Evolutionary conservation across 35 echinoderm and acorn worm genomes (phyloP), one percentile per base, ranked within the genome.

Genomic region (Stichopus chloronotus): DNA sequence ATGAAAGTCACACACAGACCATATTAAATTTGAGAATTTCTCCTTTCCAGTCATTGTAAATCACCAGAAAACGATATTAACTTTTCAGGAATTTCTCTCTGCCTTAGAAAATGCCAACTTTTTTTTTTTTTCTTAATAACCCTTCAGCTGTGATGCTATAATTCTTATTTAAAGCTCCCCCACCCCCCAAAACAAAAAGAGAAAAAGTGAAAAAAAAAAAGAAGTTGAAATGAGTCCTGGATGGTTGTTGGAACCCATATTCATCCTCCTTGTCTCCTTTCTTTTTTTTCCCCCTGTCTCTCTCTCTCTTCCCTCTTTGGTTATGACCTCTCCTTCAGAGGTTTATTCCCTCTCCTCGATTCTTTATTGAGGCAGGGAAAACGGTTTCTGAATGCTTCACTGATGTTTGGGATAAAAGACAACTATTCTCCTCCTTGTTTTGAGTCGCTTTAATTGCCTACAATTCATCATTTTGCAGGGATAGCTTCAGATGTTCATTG

Each of bases 401-500:
- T 63, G 87, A 63, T 89, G 71, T 89, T 89, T 89, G 59, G 87
- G 87, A 89, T 89, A 89, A 89, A 72, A 57, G 19, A 53, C 7
- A 61, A 43, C 65, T 24, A 89, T 63, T 89, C 60, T 52, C 87
- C 71, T 61, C 25, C 87, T 72, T 89, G 76, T 79, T 91, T 91
- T 79, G 71, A 58, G 54, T 78, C 6, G 76, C 52, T 78, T 17
- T 91, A 77, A 91, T 91, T 91, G 90, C 76, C 76, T 58, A 57
- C 90, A 58, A 91, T 91, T 91, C 76, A 79, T 91, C 90, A 91
- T 91, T 79, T 58, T 58, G 54, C 65, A 91, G 58, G 58, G 69
- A 89, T 78, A 79, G 90, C 69, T 91, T 79, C 74, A 24, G 90
- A 91, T 91, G 79, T 91, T 91, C 88, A 76, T 91, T 91, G 63